Evolutionary conservation across 2,888 invertebrate species (phyloP), one percentile per base, ranked within the genome.

Genomic region (Archips crataeganus): DNA sequence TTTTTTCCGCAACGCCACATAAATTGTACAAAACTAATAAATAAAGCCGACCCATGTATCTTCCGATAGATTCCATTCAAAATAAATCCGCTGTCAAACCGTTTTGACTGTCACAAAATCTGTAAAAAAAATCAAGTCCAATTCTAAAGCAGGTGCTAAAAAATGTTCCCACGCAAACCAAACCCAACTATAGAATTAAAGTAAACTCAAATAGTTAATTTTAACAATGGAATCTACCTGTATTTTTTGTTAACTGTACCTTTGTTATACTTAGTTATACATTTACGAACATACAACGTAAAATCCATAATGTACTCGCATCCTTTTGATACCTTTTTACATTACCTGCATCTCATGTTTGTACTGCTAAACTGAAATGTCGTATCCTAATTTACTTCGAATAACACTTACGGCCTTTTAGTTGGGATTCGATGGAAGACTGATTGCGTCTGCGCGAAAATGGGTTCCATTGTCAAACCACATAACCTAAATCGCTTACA

Each of bases 381-480:
- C 65, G 51, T 49, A 63, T n/a, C 9, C 10, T 4, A 36, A 15
- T 11, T 36, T n/a, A 15, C n/a, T 47, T 65, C 3, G 8, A n/a
- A 8, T 36, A 47, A 54, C 39, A 4, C 82, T 80, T 81, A 82
- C 78, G 82, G 77, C 79, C 80, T 80, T 81, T 79, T 74, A 83
- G 86, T 85, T 86, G 9, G 9, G 86, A 67, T 64, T 66, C 63
- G 75, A 72, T 74, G 76, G 77, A 79, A 78, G 78, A 74, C 78
- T 80, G 80, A 89, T 80, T 87, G 88, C 90, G 84, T 84, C 90
- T 93, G 94, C 92, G 93, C 91, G 89, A 82, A 75, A 79, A 64
- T 10, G 11, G 57, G 77, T 78, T 78, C 88, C 87, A 89, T 89
- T 91, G 90, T 89, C 85, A 87, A 73, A 78, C 81, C 82, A 86